These are phyloP conservation scores for Pemphigus obesinymphae DNA, from an alignment of 1,140 invertebrate species.

Conservation along the genomic window DNA sequence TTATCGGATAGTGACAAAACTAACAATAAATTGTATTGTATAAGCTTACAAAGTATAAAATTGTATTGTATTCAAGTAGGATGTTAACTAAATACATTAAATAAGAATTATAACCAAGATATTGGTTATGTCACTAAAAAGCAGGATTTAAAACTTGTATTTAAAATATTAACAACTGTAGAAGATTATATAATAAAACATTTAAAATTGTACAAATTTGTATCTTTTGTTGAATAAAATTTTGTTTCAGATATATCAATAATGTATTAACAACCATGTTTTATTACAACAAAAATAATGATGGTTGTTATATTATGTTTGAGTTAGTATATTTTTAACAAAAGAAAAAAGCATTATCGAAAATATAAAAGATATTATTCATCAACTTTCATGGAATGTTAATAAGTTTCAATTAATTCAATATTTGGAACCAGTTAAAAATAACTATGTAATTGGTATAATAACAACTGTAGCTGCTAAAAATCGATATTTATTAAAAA, in stretches of 20 bases:
- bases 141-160: neutral
- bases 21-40: neutral
- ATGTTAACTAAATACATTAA: neutral
- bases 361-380: neutral
- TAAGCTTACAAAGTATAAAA: slow-evolving; percentile 6
- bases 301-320: slow-evolving; percentile 33
- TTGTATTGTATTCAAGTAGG: neutral
- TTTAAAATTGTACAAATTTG: neutral
- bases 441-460: slow-evolving; percentile 41
- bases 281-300: neutral
- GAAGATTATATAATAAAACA: neutral
- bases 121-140: neutral
- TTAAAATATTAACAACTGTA: neutral
- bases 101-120: neutral
- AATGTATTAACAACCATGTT: neutral
- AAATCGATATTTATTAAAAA: slow-evolving; percentile 31
- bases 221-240: neutral
- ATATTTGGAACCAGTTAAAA: slow-evolving; percentile 37
- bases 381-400: neutral
- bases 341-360: neutral
- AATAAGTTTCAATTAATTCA: slow-evolving; percentile 24
- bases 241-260: too few relatives aligned
- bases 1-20: neutral
- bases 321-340: slow-evolving; percentile 1
- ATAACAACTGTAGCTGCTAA: slow-evolving; percentile 40